Conservation (phyloP, 2,797 vertebrate species). For the Gymnoscopelus microlampas region DNA sequence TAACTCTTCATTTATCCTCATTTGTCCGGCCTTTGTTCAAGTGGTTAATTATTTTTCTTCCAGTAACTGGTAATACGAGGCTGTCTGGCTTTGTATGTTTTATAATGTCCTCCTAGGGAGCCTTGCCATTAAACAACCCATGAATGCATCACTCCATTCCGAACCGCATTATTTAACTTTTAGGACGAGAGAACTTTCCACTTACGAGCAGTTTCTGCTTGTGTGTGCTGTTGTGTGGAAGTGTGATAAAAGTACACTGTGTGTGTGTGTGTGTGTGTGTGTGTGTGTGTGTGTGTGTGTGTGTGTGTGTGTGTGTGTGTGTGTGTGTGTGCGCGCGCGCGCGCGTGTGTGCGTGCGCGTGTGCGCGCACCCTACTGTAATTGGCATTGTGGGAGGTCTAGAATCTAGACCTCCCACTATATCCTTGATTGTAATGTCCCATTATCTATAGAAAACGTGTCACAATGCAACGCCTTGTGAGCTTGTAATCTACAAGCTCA, state of each 20-base stretch:
- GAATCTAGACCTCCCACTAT: too few species aligned
- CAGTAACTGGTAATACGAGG: slow-evolving; percentile 29
- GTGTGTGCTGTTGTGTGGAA: neutral
- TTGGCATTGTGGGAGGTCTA: too few species aligned
- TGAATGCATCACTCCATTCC: slow-evolving; percentile 20
- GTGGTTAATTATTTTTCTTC: slow-evolving; percentile 43
- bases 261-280: neutral
- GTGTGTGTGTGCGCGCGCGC: neutral
- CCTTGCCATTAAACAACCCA: slow-evolving; percentile 28
- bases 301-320: neutral
- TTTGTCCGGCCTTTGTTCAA: slow-evolving; percentile 25
- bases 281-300: neutral
- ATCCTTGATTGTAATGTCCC: too few species aligned
- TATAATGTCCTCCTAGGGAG: slow-evolving; percentile 1
- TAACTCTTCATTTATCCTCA: slow-evolving; percentile 22
- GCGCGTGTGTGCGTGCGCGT: neutral
- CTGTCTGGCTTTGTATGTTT: slow-evolving; percentile 20
- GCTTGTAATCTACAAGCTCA: too few species aligned
- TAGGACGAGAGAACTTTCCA: slow-evolving; percentile 38
- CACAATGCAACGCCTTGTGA: too few species aligned
- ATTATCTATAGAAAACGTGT: too few species aligned
- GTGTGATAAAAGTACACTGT: neutral
- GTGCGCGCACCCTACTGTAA: too few species aligned
- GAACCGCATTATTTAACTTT: slow-evolving; percentile 41
- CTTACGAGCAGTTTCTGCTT: slow-evolving; percentile 16